These are phyloP conservation scores for Cryptomyrus ogoouensis DNA, from an alignment of 2,113 vertebrate species.

Conservation along the genomic window DNA sequence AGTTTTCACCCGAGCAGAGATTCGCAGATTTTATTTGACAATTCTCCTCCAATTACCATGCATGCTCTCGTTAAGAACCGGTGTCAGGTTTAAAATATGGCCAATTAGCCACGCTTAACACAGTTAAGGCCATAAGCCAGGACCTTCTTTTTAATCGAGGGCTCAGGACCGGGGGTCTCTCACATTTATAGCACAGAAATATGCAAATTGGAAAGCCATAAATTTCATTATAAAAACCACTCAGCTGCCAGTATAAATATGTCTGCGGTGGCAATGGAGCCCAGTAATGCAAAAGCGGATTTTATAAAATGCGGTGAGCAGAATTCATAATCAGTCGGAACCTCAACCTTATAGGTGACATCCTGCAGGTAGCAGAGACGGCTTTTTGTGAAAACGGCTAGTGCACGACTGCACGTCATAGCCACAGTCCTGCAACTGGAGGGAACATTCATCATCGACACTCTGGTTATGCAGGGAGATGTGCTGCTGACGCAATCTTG, in stretches of 20 bases:
- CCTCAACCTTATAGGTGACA: not conserved
- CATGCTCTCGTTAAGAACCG: not conserved
- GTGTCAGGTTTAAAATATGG: not conserved
- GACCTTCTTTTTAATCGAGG: not conserved
- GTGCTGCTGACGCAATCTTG: not conserved
- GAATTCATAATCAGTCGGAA: not conserved
- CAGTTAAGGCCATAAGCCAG: not conserved
- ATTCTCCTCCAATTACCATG: slow-evolving; percentile 5
- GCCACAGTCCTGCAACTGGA: not conserved
- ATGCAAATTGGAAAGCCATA: slow-evolving; percentile 4
- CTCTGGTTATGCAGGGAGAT: not conserved
- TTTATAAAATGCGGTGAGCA: not conserved
- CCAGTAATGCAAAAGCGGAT: not conserved
- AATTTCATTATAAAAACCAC: slow-evolving; percentile 1
- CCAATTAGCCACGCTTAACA: slow-evolving; percentile 1
- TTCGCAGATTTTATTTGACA: not conserved
- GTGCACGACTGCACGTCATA: not conserved
- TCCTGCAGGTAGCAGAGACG: not conserved
- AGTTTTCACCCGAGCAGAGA: not conserved
- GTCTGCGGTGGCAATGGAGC: not conserved
- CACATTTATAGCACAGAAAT: slow-evolving; percentile 3
- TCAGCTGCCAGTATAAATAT: slow-evolving; percentile 10
- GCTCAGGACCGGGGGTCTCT: not conserved
- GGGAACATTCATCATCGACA: not conserved
- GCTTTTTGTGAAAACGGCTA: not conserved